Evolutionary conservation across 2,113 vertebrate species (phyloP).

Genomic region (Microtus richardsoni): DNA sequence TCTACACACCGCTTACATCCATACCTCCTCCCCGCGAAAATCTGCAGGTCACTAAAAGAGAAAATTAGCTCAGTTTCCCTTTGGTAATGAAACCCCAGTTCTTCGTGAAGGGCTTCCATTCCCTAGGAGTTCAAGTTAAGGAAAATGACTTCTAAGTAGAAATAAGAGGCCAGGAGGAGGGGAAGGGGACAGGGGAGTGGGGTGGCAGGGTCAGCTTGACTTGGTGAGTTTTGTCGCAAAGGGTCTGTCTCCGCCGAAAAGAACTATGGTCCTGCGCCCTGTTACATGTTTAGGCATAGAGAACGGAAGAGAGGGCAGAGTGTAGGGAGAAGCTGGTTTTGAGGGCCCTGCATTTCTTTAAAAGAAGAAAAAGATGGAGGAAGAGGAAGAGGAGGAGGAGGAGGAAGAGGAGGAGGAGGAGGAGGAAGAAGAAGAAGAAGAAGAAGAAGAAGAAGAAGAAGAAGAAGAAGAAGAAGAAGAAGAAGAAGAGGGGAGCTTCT

Average conservation of each 20-base stretch:
- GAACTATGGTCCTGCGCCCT: background rate
- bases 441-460: no score
- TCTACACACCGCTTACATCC: background rate
- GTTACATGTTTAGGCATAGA: background rate
- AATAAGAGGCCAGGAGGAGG: background rate
- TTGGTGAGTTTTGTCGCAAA: background rate
- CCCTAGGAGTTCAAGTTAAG: background rate
- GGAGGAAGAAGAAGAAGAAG: no score
- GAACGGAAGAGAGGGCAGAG: background rate
- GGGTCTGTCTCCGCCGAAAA: background rate
- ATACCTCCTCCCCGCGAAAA: background rate
- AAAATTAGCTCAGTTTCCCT: background rate
- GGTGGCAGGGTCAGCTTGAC: background rate
- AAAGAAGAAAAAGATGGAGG: background rate
- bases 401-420: no score
- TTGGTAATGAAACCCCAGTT: conserved; percentile 10
- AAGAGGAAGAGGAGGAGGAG: no score
- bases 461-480: no score
- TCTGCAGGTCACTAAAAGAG: background rate
- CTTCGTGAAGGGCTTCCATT: background rate
- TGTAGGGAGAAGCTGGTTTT: background rate
- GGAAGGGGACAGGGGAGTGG: background rate
- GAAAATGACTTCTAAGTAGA: background rate
- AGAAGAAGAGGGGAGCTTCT: background rate
- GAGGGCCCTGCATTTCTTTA: background rate